Evolutionary conservation across 2,113 vertebrate genomes (phyloP), one percentile per base, ranked within the genome.

Genomic region (Tauraco erythrolophus): DNA sequence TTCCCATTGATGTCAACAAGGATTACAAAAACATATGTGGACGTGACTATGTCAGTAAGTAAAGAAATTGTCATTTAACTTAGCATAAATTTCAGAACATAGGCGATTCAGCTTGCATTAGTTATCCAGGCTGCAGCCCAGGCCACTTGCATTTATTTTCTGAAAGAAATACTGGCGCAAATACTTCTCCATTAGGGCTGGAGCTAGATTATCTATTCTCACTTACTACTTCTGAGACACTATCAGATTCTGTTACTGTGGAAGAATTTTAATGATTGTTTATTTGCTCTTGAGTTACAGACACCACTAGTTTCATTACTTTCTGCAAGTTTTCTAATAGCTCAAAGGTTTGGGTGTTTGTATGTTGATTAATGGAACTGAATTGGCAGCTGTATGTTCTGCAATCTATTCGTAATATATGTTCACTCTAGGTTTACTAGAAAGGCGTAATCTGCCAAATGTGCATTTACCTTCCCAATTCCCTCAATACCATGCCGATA

Each of bases 181-280:
- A 86, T 74, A 61, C 50, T 85, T 93, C 87, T 88, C 50, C 54
- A 84, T 95, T 92, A 94, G 79, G 74, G 69, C 64, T 91, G 48
- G 64, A 93, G 64, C 58, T 88, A 92, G 60, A 80, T 71, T 86
- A 75, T 56, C 74, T 91, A 57, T 82, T 96, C 90, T 84, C 6
- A 6, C 50, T 83, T 83, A 80, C 23, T 92, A 50, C 71, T 77
- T 86, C 82, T 88, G 94, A 94, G 71, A 88, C 86, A 66, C 84
- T 84, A 87, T 77, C 69, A 87, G 76, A 87, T 89, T 91, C 71
- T 84, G 48, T 64, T 94, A 61, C 72, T 84, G 39, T 62, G 53
- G 69, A 87, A 95, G 72, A 97, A 94, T 94, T 84, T 89, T 94
- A 91, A 91, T 87, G 72, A 76, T 27, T 81, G 76, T 81, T 94